Evolutionary conservation across 2,797 vertebrate genomes (phyloP), one percentile per base, ranked within the genome.

Genomic region (Perdix hodgsoniae): DNA sequence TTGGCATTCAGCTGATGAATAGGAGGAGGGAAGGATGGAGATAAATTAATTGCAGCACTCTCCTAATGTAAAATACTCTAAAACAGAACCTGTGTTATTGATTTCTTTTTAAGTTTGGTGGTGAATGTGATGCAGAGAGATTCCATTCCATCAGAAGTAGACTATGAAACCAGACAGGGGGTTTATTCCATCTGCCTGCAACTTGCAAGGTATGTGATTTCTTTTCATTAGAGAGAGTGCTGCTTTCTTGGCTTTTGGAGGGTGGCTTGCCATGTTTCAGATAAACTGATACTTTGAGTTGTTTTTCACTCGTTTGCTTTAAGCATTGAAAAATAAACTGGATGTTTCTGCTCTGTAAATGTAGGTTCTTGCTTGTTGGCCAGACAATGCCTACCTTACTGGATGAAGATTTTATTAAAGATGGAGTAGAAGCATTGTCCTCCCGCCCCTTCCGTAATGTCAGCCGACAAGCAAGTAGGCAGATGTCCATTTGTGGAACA

Each of bases 121-220:
- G 99, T 99, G 90, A 99, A 99, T 91, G 99, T 99, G 67, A 99
- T 99, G 99, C 99, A 99, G 97, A 98, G 99, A 96, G 99, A 99
- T 90, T 99, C 99, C 82, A 99, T 99, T 91, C 99, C 99, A n/a
- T 98, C 99, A 59, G 99, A 99, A 97, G 99, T 99, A 63, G 99
- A 99, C 98, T 99, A 99, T 86, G 99, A 99, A 97, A 99, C 99
- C 82, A 98, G 99, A 96, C 99, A 99, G 94, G 99, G 99, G 49
- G 99, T 99, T 93, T 99, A 99, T 93, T 99, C 99, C 57, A 99
- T 99, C 97, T 99, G 99, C 93, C 98, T 99, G 39, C 99, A 99
- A 73, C 97, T 99, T 91, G 99, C 99, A 96, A 99, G 99, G 99
- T 99, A 89, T 31, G 90, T 90, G 42, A 86, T 72, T 86, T 66